Percentiles rank a stretch among this genome's conserved stretches.
Conservation (phyloP, 2,113 vertebrate genomes). For the Thermophis baileyi region DNA sequence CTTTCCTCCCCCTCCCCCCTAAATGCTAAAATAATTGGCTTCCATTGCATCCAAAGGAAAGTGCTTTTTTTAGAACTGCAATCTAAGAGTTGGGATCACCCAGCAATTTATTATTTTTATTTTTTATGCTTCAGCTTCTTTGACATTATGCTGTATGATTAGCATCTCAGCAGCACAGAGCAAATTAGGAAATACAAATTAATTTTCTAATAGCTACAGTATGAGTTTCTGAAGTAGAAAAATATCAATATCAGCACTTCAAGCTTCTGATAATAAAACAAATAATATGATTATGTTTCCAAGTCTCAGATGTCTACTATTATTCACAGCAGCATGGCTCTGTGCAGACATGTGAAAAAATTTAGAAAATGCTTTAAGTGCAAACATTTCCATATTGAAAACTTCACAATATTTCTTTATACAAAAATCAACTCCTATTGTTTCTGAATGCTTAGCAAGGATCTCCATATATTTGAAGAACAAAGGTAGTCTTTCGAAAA, state of each 20-base stretch:
- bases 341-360: slow-evolving; percentile 14
- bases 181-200: slow-evolving; percentile 21
- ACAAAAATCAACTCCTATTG: background rate
- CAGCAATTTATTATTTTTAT: background rate
- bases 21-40: background rate
- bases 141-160: background rate
- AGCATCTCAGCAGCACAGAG: background rate
- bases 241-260: slow-evolving; percentile 12
- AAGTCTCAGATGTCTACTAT: background rate
- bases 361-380: background rate
- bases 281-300: slow-evolving; percentile 13
- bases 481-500: background rate
- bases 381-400: slow-evolving; percentile 13
- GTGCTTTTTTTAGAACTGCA: background rate
- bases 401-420: slow-evolving; percentile 3
- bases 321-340: slow-evolving; percentile 1
- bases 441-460: background rate
- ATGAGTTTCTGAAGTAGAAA: slow-evolving; percentile 13
- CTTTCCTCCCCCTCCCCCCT: background rate
- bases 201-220: slow-evolving; percentile 12
- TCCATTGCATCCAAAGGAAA: background rate
- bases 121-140: background rate
- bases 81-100: background rate
- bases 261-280: slow-evolving; percentile 19
- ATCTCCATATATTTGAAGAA: background rate